A percentile compares a stretch with the other conserved stretches of the same genome.
These are phyloP conservation scores for Cerastoderma edule DNA, from an alignment of 2,888 invertebrate genomes.

Conservation along the genomic window DNA sequence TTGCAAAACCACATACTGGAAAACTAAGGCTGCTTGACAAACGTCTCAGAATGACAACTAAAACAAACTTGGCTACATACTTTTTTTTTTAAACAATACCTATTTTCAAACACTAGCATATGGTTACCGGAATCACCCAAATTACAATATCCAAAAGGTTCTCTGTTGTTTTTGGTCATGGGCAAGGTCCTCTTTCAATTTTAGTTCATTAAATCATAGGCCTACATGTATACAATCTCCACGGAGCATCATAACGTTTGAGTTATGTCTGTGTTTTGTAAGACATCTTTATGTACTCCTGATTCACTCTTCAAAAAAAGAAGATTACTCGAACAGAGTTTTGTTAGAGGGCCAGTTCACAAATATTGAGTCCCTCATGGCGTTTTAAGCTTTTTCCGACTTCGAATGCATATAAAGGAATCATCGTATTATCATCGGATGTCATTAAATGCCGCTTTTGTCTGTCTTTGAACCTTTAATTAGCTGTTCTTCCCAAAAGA, in stretches of 20 bases:
- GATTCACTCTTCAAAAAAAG: constrained; percentile 1
- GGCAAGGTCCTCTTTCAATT: constrained; percentile 27
- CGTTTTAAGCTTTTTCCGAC: constrained; percentile 30
- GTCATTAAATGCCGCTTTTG: constrained; percentile 38
- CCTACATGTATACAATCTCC: constrained; percentile 25
- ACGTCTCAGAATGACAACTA: neutral
- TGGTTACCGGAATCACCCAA: constrained; percentile 13
- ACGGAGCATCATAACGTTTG: neutral
- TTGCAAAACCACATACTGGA: constrained; percentile 17
- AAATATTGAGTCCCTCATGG: constrained; percentile 25
- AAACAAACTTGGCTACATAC: neutral
- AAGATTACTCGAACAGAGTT: constrained; percentile 29
- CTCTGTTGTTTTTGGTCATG: constrained; percentile 27
- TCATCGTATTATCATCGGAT: constrained; percentile 40
- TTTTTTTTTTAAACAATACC: neutral
- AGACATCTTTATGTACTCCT: constrained; percentile 12
- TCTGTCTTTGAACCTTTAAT: neutral
- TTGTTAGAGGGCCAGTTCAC: constrained; percentile 4
- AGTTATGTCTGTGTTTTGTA: constrained; percentile 19
- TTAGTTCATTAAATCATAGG: constrained; percentile 25
- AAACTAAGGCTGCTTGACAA: neutral
- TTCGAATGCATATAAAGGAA: constrained; percentile 33
- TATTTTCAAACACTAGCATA: constrained; percentile 9
- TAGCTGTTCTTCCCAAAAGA: constrained; percentile 7
- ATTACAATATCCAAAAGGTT: constrained; percentile 26